Base-by-base conservation (phyloP, 2,113 vertebrate species). In the Aphyosemion australe region DNA sequence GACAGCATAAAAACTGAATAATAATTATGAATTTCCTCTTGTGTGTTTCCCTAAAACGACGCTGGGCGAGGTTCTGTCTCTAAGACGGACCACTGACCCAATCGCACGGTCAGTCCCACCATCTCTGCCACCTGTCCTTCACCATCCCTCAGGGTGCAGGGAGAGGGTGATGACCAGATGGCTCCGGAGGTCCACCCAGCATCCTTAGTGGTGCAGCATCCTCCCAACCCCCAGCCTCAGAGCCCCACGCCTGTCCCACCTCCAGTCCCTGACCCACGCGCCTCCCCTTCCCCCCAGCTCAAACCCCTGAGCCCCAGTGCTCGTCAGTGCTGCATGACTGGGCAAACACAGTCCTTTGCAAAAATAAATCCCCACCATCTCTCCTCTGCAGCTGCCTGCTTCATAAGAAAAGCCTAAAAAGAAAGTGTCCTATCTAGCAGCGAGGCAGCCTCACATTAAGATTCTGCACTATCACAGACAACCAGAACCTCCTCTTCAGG, bases 321-420 rank as follows among this genome's bases (percentile, higher is more conserved):
- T 89, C 78, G 87, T 90, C 88, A 86, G 88, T 91, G 89, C 90
- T 83, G 88, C 90, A 83, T 88, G 88, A 80, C 70, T 82, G 84
- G 80, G 60, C 84, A 86, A 88, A 90, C 86, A 88, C 80, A 89
- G 84, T 73, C 84, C 80, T 77, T 70, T 72, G 73, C 70, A 81
- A 73, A 88, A 78, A 84, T 78, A 79, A 83, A 80, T 79, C 78
- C 79, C 75, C 41, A 72, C 76, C 47, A 34, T 68, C 75, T 79
- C 76, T 82, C 69, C 64, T 65, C 59, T 50, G 67, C 86, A 83
- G 87, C 84, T 83, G 87, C 78, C 69, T 72, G 59, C 19, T 77
- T 69, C 77, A 70, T 51, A 47, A 75, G 66, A 66, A 70, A 56
- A 54, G 65, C 72, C 74, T 53, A 69, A 15, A 72, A 71, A 26